Evolutionary conservation across 1,140 invertebrate genomes (phyloP), one percentile per base, ranked within the genome.

Genomic region (Drusus annulatus): DNA sequence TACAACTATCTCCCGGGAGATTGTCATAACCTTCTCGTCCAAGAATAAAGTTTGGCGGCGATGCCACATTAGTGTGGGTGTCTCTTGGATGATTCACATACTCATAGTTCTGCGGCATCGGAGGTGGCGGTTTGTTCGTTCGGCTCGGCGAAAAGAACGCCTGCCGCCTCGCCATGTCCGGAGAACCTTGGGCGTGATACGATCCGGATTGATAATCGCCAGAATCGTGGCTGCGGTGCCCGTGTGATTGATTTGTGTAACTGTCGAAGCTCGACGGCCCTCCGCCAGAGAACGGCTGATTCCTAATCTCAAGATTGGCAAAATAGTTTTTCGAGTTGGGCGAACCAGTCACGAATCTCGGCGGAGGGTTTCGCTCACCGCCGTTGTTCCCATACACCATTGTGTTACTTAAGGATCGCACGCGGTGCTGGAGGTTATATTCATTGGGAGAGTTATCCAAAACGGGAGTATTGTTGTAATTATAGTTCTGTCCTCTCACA

Each of bases 281-380:
- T 7, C 82, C 82, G n/a, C 80, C 76, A 6, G 78, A 78, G 52
- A 80, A 81, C 3, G 83, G 83, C 68, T 84, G 80, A 78, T 73
- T 84, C 65, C 81, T 80, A 2, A 78, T 65, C 73, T 84, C 83
- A 13, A 84, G 23, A 50, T 82, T 84, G 1, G 60, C 78, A 50
- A 78, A 82, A 52, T 81, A 80, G 31, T 78, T 82, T 76, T 82
- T 84, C 1, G 80, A 80, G 73, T 82, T 84, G 0, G 80, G 82
- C 23, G 80, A 82, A 25, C 76, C 62, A 21, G 69, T 50, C 17
- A 74, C 54, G 17, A 76, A 80, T 73, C 80, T 76, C 28, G 56
- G 77, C 21, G 77, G 71, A 75, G 71, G 28, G 15, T 75, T 58
- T 75, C 78, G 56, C 2, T 79, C 58, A 8, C 15, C 23, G 4